Evolutionary conservation across 2,888 invertebrate genomes (phyloP), one percentile per base, ranked within the genome.

Genomic region (Smittia aterrima): DNA sequence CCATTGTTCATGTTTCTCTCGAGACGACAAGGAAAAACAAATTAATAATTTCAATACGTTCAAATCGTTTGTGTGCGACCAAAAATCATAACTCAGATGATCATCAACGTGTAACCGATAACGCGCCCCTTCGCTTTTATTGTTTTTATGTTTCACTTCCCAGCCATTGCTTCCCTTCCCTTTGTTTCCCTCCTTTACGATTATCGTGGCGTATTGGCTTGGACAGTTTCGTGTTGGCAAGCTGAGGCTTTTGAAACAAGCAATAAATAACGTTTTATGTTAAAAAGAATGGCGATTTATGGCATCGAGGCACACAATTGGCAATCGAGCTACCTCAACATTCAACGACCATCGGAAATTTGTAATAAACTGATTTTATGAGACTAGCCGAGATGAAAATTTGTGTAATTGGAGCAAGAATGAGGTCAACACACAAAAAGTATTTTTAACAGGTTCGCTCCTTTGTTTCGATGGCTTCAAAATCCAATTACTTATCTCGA

Each of bases 371-470:
- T n/a, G n/a, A n/a, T n/a, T n/a, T n/a, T n/a, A n/a, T n/a, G 9
- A 32, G 32, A 32, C n/a, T 62, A 22, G 13, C 6, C n/a, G 18
- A 18, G 6, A 22, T 18, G 22, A 22, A n/a, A n/a, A 22, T 62
- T 62, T 62, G 62, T 53, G 13, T 62, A 62, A 62, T 62, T 62
- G 13, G 62, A 62, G 18, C 62, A 62, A 62, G 62, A 22, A n/a
- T 13, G n/a, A 53, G 54, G 4, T 11, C n/a, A 16, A 53, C 6
- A 38, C 7, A 38, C 6, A 38, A 9, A 6, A 38, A 47, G n/a
- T n/a, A 2, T 2, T 47, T 47, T 47, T 47, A 16, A 47, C 53
- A 47, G 53, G n/a, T 47, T 47, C 9, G 32, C 32, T 32, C 32
- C 32, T 32, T 32, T 32, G 32, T 32, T 32, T 9, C 4, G 32